These are phyloP conservation scores for Oreortyx pictus DNA, from an alignment of 2,797 vertebrate species.

Conservation along the genomic window DNA sequence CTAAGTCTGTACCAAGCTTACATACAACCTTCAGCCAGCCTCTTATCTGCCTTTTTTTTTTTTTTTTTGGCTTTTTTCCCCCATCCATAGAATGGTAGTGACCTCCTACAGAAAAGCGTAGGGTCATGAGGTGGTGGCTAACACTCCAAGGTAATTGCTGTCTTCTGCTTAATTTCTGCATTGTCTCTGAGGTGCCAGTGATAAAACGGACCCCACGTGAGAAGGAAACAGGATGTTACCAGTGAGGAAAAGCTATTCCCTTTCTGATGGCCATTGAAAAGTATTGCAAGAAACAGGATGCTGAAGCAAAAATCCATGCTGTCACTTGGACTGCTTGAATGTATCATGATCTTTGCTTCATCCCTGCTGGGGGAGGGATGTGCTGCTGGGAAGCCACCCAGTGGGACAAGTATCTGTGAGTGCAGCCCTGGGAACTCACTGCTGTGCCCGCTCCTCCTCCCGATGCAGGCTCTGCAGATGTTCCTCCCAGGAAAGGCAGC, in stretches of 20 bases:
- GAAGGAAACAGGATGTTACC: background rate
- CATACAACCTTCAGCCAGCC: background rate
- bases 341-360: background rate
- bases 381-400: constrained; percentile 18
- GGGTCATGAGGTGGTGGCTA: background rate
- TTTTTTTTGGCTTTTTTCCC: background rate
- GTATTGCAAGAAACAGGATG: background rate
- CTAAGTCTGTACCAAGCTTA: background rate
- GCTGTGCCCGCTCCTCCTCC: constrained; percentile 55
- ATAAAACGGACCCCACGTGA: background rate
- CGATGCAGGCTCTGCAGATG: constrained; percentile 42
- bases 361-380: background rate
- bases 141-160: background rate
- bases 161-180: background rate
- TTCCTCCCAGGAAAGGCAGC: constrained; percentile 61
- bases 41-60: background rate
- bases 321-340: background rate
- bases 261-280: background rate
- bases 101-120: background rate
- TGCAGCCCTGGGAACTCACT: constrained; percentile 40
- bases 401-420: constrained; percentile 19
- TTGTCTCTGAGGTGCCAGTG: background rate
- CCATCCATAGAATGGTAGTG: background rate
- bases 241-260: background rate
- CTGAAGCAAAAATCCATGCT: background rate